These are phyloP conservation scores for Rhynchonycteris naso DNA, from an alignment of 2,797 vertebrate species.

Conservation along the genomic window DNA sequence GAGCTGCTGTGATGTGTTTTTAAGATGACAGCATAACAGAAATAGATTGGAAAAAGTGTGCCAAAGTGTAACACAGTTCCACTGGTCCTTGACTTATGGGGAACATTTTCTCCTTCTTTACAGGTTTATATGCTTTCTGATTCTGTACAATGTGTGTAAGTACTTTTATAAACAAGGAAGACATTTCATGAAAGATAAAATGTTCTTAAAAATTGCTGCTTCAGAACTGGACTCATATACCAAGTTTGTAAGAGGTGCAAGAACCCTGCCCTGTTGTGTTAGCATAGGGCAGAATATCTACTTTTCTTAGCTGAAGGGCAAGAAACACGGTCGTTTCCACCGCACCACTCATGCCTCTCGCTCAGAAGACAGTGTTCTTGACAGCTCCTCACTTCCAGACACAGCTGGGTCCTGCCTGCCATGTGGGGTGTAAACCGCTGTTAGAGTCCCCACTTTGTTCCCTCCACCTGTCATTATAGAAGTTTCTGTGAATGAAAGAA, in stretches of 20 bases:
- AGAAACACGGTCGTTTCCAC: background rate
- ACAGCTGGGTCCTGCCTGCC: background rate
- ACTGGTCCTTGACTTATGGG: background rate
- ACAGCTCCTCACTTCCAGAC: background rate
- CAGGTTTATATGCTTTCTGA: background rate
- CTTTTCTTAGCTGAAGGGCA: background rate
- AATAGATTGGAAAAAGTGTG: background rate
- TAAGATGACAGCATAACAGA: background rate
- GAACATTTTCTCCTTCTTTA: background rate
- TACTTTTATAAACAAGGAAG: background rate
- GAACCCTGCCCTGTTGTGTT: background rate
- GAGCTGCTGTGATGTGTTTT: background rate
- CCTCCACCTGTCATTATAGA: background rate
- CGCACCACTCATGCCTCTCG: background rate
- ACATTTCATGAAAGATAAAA: background rate
- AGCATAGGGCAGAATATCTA: background rate
- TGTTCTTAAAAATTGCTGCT: background rate
- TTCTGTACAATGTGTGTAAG: background rate
- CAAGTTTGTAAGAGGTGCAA: background rate
- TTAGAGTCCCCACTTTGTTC: background rate
- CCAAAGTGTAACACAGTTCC: background rate
- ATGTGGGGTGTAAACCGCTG: fast-evolving
- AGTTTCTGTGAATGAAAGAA: conserved; percentile 6
- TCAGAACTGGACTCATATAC: background rate
- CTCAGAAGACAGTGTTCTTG: background rate